Conservation (phyloP, 2,797 vertebrate genomes). For the Brachymystax lenok region DNA sequence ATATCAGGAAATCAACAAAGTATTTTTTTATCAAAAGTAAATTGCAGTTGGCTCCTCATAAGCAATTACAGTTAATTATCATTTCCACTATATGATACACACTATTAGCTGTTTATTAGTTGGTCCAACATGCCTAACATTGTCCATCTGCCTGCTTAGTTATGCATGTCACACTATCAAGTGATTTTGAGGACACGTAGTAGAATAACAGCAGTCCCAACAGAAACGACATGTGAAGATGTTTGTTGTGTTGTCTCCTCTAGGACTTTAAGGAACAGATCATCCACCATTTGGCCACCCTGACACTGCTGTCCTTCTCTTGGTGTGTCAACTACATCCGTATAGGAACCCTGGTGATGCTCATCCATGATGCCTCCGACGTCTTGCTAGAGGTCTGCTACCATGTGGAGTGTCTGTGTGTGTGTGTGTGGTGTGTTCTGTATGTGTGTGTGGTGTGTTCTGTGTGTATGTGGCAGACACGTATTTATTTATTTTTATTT, state of each 20-base stretch:
- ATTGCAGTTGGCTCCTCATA: neutral
- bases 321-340: constrained; percentile 94
- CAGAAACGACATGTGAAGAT: neutral
- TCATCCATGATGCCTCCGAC: constrained; percentile 90
- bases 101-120: neutral
- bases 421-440: neutral
- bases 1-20: neutral
- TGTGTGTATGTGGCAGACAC: neutral
- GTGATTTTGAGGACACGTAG: too few species aligned
- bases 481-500: too few species aligned
- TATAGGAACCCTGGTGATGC: constrained; percentile 87
- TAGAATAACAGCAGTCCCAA: neutral
- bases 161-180: too few species aligned
- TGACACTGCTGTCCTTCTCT: constrained; percentile 86
- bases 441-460: neutral
- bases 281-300: constrained; percentile 89
- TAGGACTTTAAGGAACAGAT: constrained; percentile 93
- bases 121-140: neutral
- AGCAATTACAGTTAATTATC: neutral
- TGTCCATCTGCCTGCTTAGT: neutral
- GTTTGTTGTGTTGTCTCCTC: neutral
- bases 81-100: too few species aligned
- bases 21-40: neutral
- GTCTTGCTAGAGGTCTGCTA: constrained; percentile 88
- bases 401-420: neutral